Base-by-base conservation (phyloP, 2,888 invertebrate species). In the Noctua janthina region DNA sequence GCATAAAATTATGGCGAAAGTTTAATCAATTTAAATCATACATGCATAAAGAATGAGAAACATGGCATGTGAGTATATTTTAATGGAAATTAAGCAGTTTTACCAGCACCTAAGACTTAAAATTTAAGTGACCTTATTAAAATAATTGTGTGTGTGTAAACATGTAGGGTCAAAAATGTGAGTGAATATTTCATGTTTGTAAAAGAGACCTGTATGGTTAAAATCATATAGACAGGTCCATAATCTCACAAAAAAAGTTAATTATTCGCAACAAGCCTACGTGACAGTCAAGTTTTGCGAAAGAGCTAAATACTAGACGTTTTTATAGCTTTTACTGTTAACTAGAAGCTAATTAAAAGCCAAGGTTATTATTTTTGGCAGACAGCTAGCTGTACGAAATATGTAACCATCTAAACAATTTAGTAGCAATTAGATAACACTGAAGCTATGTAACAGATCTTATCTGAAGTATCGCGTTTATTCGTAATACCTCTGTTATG, bases 301-400 rank as follows among this genome's bases (percentile, higher is more conserved):
- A 80, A 69, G 66, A 82, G 76, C 77, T 79, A n/a, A 74, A 79
- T 85, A 78, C 75, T 74, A 70, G 62, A 85, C 67, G 67, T 80
- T 84, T 64, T 43, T 77, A 75, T 78, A 84, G 83, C 79, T 85
- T 85, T 84, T 90, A 87, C 85, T 87, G 83, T 83, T 82, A 86
- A 76, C 87, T 86, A 82, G 70, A 56, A 72, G 80, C 85, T 91
- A 91, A 90, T 87, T 91, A 90, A 78, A 87, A 87, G 83, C 84
- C 91, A 91, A 91, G 90, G 90, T 91, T 88, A 89, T 66, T 80
- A 87, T 86, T 89, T 90, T 87, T 88, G 88, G 88, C 87, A 86
- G 74, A 81, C 49, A 86, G 70, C 80, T 72, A 82, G 80, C 82
- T 83, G 71, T 71, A 76, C 68, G 74, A 83, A 83, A 76, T 78